A percentile compares a stretch with the other conserved stretches of the same genome.
These are phyloP conservation scores for Thalpophila matura DNA, from an alignment of 2,888 invertebrate species.

Conservation along the genomic window DNA sequence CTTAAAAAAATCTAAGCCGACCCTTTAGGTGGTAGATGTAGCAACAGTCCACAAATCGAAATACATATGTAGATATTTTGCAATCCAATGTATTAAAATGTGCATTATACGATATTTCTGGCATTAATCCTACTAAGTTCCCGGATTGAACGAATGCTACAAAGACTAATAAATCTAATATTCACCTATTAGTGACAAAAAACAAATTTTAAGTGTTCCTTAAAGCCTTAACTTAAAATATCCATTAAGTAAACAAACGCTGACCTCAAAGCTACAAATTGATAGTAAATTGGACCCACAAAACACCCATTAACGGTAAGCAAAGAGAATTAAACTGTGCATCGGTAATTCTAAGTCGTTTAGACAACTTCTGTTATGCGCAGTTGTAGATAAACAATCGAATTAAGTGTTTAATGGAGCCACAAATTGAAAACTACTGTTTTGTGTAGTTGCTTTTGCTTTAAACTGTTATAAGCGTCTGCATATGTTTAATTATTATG, in stretches of 20 bases:
- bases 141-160: no score
- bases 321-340: constrained; percentile 52
- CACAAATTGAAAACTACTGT: constrained; percentile 80
- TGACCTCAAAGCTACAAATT: constrained; percentile 45
- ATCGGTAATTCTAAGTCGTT: constrained; percentile 69
- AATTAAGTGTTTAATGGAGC: constrained; percentile 79
- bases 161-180: no score
- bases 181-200: neutral
- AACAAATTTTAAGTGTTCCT: neutral
- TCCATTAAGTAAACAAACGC: constrained; percentile 34
- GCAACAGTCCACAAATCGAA: no score
- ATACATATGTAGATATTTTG: no score
- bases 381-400: constrained; percentile 74
- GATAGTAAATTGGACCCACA: constrained; percentile 50
- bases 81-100: no score
- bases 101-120: no score
- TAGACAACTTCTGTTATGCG: constrained; percentile 74
- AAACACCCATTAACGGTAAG: constrained; percentile 49
- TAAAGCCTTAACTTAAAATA: constrained; percentile 15
- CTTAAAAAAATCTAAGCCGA: no score
- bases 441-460: constrained; percentile 71
- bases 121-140: no score
- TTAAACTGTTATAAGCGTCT: constrained; percentile 40
- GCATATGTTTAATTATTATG: constrained; percentile 6
- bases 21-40: no score